Base-by-base conservation (phyloP, 2,888 invertebrate genomes). In the Eurytoma adleriae region DNA sequence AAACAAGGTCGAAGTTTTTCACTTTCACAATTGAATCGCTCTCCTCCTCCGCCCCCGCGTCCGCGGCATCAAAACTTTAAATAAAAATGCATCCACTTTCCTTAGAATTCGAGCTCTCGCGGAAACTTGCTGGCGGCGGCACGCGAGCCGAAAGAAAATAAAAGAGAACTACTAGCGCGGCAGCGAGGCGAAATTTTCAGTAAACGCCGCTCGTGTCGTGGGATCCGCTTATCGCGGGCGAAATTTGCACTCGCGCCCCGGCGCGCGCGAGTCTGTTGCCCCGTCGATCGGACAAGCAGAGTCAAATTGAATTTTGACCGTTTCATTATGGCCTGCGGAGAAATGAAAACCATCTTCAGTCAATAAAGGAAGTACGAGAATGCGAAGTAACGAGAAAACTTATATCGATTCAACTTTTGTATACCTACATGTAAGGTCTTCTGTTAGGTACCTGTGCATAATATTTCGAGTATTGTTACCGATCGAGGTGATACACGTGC, bases 201-300 rank as follows among this genome's bases (percentile, higher is more conserved):
- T 75, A 76, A 79, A 79, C 79, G 68, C 61, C 69, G 72, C 13
- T 13, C 24, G 61, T 10, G 12, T 30, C 61, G 13, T 27, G 69
- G 48, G 70, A 82, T 83, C 78, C 82, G 73, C 82, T 83, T 82
- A 84, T 71, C 81, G 82, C 76, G 80, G 54, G 18, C 62, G 64
- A 64, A 64, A 30, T 64, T 64, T 40, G 48, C 18, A 64, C 30
- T 16, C n/a, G 13, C 10, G 7, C 40, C 30, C 16, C n/a, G 40
- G n/a, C 40, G 64, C 16, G 62, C 16, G 13, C 16, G 30, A n/a
- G 40, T 40, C 40, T 0, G 3, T 40, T 40, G 3, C 40, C 7
- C 40, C 40, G 40, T 4, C 7, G 71, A 24, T n/a, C 62, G 64
- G 18, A 7, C 69, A 18, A 16, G 14, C 27, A 54, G 52, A 40